Evolutionary conservation across 2,797 vertebrate genomes (phyloP).

Genomic region (Anniella stebbinsi): DNA sequence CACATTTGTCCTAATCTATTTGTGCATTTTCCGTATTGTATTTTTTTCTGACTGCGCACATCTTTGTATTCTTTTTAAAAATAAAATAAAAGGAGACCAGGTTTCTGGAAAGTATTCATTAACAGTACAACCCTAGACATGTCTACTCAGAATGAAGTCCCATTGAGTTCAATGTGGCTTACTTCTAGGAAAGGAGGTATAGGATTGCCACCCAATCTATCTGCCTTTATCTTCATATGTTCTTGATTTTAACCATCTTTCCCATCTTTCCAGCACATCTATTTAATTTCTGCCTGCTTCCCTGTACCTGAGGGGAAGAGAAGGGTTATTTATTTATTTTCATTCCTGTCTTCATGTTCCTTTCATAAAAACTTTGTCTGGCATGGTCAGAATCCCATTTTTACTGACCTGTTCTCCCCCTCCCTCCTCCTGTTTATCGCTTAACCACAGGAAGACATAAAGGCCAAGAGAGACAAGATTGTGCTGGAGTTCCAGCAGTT

Average conservation of each 20-base stretch:
- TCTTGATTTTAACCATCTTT: background rate
- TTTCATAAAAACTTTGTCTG: background rate
- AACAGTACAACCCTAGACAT: background rate
- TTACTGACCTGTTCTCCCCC: background rate
- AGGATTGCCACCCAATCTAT: background rate
- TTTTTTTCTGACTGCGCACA: too few relatives aligned
- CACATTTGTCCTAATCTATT: background rate
- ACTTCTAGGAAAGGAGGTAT: background rate
- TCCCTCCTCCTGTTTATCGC: background rate
- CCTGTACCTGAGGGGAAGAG: too few relatives aligned
- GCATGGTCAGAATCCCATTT: background rate
- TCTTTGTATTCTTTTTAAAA: background rate
- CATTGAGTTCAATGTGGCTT: background rate
- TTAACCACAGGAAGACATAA: slow-evolving; percentile 7
- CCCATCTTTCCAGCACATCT: background rate
- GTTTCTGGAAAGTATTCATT: background rate
- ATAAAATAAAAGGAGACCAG: background rate
- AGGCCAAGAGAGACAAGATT: background rate
- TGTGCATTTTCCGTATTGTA: background rate
- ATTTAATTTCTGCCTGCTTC: background rate
- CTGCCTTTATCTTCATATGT: background rate
- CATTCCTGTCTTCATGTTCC: background rate
- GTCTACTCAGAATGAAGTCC: background rate
- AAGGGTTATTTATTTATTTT: background rate
- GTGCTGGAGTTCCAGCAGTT: background rate